phyloP scores from a whole-genome alignment of 2,113 vertebrate genomes.

The Mohoua ochrocephala region DNA sequence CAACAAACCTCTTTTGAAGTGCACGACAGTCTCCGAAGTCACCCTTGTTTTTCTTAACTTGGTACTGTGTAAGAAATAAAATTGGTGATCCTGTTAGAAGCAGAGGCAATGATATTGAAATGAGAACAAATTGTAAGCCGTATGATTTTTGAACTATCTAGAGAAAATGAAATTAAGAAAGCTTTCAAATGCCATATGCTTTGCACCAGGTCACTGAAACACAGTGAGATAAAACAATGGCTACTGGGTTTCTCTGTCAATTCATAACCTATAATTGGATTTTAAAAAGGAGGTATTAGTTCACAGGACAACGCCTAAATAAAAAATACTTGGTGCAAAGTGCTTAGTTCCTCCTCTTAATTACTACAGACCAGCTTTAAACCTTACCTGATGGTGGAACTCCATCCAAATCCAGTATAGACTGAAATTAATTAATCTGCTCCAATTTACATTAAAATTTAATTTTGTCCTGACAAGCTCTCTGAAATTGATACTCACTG shows the following conservation, averaged over 20 bases:
- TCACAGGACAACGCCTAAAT: not conserved
- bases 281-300: not conserved
- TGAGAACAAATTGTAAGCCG: not conserved
- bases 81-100: not conserved
- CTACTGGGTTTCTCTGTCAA: not conserved
- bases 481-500: slow-evolving; percentile 7
- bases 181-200: not conserved
- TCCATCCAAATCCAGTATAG: not conserved
- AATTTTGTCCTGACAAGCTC: slow-evolving; percentile 32
- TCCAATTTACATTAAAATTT: slow-evolving; percentile 21
- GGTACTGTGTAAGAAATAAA: not conserved
- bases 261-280: not conserved
- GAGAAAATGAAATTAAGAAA: not conserved
- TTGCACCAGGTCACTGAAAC: not conserved
- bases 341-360: not conserved
- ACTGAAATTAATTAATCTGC: slow-evolving; percentile 25
- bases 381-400: not conserved
- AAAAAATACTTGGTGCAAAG: not conserved
- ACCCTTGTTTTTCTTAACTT: not conserved
- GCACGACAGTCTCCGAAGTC: not conserved
- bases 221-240: not conserved
- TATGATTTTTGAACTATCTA: not conserved
- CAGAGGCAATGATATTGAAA: not conserved
- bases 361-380: not conserved
- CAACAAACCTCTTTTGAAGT: not conserved